Evolutionary conservation across 2,888 invertebrate genomes (phyloP).

Genomic region (Craniophora ligustri): DNA sequence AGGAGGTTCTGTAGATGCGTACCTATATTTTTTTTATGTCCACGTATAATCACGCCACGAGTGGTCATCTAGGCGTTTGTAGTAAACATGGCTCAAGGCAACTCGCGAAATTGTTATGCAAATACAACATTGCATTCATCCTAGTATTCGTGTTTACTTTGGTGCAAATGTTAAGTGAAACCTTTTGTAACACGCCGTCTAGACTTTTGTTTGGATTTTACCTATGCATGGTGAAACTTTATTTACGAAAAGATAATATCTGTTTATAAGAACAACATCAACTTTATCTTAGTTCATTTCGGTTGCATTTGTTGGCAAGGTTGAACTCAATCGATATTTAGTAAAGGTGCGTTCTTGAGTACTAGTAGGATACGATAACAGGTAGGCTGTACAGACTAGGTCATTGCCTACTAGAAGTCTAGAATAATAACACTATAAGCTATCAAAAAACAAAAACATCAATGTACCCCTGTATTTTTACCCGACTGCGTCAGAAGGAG

Average conservation of each 20-base stretch:
- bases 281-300: not conserved
- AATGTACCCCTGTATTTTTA: too few species aligned
- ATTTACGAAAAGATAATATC: not conserved
- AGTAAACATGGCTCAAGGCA: slow-evolving; percentile 67
- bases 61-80: slow-evolving; percentile 49
- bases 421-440: not conserved
- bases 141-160: slow-evolving; percentile 57
- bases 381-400: slow-evolving; percentile 40
- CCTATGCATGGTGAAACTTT: slow-evolving; percentile 1
- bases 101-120: slow-evolving; percentile 80
- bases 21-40: too few species aligned
- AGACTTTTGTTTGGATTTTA: slow-evolving; percentile 26
- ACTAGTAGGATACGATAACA: too few species aligned
- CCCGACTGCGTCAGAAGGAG: too few species aligned
- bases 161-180: slow-evolving; percentile 44
- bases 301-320: slow-evolving; percentile 17
- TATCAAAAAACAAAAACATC: too few species aligned
- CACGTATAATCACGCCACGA: slow-evolving; percentile 17
- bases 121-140: slow-evolving; percentile 69
- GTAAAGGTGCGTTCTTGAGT: slow-evolving; percentile 18
- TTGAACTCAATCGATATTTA: slow-evolving; percentile 16
- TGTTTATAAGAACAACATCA: not conserved
- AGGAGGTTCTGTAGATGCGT: too few species aligned
- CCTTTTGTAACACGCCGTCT: slow-evolving; percentile 27
- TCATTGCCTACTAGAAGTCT: slow-evolving; percentile 49